Evolutionary conservation across 2,113 vertebrate species (phyloP).

Genomic region (Catharus bicknelli): DNA sequence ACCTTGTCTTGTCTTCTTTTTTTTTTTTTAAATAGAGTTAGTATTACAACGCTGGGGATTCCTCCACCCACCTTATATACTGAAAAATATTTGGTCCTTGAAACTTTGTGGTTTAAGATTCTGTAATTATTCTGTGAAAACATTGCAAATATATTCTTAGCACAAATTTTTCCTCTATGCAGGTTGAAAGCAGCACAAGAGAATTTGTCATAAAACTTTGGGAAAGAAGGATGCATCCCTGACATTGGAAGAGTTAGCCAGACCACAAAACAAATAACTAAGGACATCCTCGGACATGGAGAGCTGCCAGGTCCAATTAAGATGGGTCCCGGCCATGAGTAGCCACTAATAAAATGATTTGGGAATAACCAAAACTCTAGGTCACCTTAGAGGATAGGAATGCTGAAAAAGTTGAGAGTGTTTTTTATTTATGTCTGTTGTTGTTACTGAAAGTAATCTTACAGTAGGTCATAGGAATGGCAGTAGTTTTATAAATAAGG

Average conservation of each 20-base stretch:
- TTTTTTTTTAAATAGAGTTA: background rate
- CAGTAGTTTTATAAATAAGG: background rate
- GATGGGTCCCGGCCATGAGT: background rate
- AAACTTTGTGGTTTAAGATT: background rate
- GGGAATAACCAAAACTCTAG: background rate
- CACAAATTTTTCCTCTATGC: background rate
- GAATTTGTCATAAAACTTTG: background rate
- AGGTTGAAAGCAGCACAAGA: background rate
- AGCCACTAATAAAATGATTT: background rate
- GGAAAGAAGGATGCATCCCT: background rate
- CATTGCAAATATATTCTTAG: background rate
- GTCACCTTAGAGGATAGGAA: background rate
- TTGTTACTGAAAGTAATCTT: background rate
- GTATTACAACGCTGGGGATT: background rate
- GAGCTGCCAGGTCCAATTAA: background rate
- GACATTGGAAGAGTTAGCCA: background rate
- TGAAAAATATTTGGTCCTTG: background rate
- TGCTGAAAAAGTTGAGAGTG: background rate
- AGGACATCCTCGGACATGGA: background rate
- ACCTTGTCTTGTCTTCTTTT: background rate
- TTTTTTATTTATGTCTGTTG: background rate
- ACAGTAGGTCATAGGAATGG: background rate
- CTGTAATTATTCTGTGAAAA: background rate
- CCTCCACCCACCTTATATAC: fast-evolving
- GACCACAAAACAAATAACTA: background rate